These are phyloP conservation scores for Aplodontia rufa DNA, from an alignment of 2,113 vertebrate species.

Conservation along the genomic window DNA sequence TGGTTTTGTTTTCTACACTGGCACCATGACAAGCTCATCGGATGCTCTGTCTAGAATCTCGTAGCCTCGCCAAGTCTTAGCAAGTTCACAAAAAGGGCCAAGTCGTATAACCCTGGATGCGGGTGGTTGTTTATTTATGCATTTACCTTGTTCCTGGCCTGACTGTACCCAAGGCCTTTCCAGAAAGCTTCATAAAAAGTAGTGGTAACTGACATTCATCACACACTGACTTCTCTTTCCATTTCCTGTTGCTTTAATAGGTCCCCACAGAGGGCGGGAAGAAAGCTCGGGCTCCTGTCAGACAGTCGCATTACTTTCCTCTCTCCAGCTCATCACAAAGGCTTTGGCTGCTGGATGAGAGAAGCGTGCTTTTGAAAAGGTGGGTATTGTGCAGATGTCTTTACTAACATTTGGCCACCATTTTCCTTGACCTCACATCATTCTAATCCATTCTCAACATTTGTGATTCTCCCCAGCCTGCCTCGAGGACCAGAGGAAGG, in stretches of 20 bases:
- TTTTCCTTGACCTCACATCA: slow-evolving; percentile 1
- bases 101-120: neutral
- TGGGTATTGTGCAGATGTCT: neutral
- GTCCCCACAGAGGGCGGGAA: slow-evolving; percentile 43
- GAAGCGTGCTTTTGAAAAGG: slow-evolving; percentile 39
- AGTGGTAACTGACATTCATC: slow-evolving; percentile 60
- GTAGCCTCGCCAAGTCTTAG: slow-evolving; percentile 13
- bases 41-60: neutral
- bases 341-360: neutral
- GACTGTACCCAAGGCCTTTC: slow-evolving; percentile 34
- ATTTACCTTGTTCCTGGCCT: slow-evolving; percentile 4
- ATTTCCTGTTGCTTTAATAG: slow-evolving; percentile 68
- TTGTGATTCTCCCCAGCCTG: neutral
- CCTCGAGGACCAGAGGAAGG: neutral
- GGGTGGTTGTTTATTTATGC: slow-evolving; percentile 44
- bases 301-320: neutral
- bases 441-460: neutral
- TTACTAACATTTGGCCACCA: neutral
- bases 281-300: neutral
- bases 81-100: slow-evolving; percentile 32
- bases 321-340: slow-evolving; percentile 36
- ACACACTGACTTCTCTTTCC: neutral
- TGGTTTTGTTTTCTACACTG: slow-evolving; percentile 16
- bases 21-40: neutral
- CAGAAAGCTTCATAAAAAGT: slow-evolving; percentile 69